Conservation (phyloP, 2,113 vertebrate species). For the Aplodontia rufa region DNA sequence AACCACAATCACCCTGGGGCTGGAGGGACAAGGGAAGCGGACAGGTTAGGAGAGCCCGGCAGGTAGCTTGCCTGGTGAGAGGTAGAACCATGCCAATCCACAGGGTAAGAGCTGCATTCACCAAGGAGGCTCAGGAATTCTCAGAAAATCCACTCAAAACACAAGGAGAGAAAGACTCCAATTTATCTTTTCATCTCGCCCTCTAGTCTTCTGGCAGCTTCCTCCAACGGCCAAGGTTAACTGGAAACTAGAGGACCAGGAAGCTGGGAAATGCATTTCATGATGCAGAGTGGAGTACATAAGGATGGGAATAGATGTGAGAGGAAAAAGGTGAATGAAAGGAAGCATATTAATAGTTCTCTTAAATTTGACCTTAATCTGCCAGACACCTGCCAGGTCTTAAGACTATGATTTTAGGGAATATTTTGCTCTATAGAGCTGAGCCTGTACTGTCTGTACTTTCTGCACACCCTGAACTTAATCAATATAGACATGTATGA, state of each 20-base stretch:
- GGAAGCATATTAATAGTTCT: background rate
- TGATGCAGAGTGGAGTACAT: background rate
- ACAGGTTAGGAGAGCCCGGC: no score
- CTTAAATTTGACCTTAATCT: background rate
- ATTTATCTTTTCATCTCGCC: rapidly evolving
- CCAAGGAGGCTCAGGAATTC: background rate
- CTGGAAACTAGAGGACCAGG: background rate
- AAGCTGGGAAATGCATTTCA: background rate
- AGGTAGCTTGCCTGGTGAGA: background rate
- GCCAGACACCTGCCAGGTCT: background rate
- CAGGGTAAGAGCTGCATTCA: background rate
- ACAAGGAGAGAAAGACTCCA: background rate
- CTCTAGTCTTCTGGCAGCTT: background rate
- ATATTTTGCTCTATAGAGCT: background rate
- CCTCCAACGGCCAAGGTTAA: background rate
- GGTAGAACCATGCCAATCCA: background rate
- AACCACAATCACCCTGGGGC: rapidly evolving
- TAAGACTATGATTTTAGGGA: background rate
- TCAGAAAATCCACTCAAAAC: background rate
- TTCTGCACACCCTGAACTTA: background rate
- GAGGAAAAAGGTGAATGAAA: background rate
- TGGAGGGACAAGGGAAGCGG: background rate
- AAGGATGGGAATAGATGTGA: background rate
- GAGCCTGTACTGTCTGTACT: background rate
- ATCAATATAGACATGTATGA: background rate